phyloP scores from a whole-genome alignment of 2,888 invertebrate genomes.

The Parnassius apollo region DNA sequence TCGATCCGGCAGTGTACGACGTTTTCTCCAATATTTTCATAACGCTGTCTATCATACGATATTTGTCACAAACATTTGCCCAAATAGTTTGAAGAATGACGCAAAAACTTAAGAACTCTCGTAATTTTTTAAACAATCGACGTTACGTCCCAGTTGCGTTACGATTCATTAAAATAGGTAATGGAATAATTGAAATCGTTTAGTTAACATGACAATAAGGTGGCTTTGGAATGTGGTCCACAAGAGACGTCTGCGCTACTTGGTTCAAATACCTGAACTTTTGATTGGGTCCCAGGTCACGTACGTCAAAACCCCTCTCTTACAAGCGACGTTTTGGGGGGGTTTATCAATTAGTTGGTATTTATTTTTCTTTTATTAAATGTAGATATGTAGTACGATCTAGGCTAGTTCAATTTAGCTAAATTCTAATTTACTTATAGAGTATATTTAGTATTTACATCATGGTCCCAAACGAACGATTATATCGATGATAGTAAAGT shows the following conservation, averaged over 20 bases:
- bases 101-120: too few relatives aligned
- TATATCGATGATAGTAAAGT: too few relatives aligned
- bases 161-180: conserved; percentile 70
- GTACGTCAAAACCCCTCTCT: conserved; percentile 38
- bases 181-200: conserved; percentile 73
- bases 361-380: too few relatives aligned
- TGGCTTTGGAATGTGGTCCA: conserved; percentile 62
- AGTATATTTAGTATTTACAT: too few relatives aligned
- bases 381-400: too few relatives aligned
- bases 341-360: too few relatives aligned
- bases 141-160: conserved; percentile 38
- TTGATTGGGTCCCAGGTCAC: conserved; percentile 67
- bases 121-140: too few relatives aligned
- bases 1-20: conserved; percentile 59
- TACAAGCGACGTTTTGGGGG: too few relatives aligned
- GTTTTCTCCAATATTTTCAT: conserved; percentile 34
- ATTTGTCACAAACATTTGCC: conserved; percentile 25
- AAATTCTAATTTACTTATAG: too few relatives aligned
- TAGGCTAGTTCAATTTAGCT: too few relatives aligned
- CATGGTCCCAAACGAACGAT: too few relatives aligned
- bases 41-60: conserved; percentile 13
- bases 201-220: conserved; percentile 75
- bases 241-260: not conserved
- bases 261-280: conserved; percentile 26
- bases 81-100: not conserved